Evolutionary conservation across 2,797 vertebrate species (phyloP).

Genomic region (Bufotes viridis): DNA sequence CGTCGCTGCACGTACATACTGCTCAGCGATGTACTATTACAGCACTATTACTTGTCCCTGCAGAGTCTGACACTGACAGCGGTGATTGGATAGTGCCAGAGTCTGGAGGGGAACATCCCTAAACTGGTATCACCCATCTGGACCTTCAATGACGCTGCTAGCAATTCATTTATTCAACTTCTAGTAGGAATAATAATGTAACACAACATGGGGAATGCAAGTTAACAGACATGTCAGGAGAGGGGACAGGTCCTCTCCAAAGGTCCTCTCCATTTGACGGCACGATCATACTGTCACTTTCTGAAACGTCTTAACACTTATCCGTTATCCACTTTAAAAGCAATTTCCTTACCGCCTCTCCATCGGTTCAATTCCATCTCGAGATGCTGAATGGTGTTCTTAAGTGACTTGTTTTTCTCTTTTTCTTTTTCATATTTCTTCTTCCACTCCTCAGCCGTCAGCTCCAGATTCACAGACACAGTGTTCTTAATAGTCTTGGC

Average conservation of each 20-base stretch:
- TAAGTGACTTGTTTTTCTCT: slow-evolving; percentile 93
- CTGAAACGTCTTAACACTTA: neutral
- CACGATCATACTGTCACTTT: neutral
- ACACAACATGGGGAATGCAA: too few species aligned
- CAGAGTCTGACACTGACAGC: too few species aligned
- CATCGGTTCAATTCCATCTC: slow-evolving; percentile 93
- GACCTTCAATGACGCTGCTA: too few species aligned
- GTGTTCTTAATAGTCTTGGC: slow-evolving; percentile 98
- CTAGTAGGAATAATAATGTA: too few species aligned
- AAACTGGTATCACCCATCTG: neutral
- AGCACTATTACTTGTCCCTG: too few species aligned
- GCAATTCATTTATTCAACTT: too few species aligned
- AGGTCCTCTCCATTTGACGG: neutral
- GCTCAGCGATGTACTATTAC: too few species aligned
- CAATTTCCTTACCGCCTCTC: slow-evolving; percentile 83
- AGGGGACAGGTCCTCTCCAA: too few species aligned
- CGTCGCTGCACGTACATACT: too few species aligned
- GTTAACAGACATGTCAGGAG: too few species aligned
- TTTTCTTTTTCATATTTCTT: slow-evolving; percentile 98
- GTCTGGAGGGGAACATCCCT: neutral
- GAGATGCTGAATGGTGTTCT: slow-evolving; percentile 90
- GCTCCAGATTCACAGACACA: slow-evolving; percentile 93
- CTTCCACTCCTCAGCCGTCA: slow-evolving; percentile 98
- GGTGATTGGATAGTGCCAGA: too few species aligned
- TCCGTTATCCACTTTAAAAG: neutral